Evolutionary conservation across 2,797 vertebrate genomes (phyloP), one percentile per base, ranked within the genome.

Genomic region (Trematomus bernacchii): DNA sequence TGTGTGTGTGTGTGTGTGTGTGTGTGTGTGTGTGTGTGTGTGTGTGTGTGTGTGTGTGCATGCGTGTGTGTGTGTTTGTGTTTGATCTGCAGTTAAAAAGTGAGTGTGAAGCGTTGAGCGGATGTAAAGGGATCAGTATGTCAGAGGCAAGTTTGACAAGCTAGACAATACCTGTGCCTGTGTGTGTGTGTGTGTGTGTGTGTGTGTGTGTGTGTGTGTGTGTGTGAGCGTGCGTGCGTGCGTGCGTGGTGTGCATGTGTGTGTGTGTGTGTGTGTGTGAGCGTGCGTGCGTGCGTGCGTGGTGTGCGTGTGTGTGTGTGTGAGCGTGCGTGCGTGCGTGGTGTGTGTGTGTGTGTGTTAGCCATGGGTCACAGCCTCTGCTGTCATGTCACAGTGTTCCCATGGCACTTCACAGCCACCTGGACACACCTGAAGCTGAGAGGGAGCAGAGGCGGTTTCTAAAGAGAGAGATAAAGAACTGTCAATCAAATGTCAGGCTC

Each of bases 321-420:
- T 53, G 67, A 27, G 72, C 73, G 57, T 42, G 43, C 33, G 71
- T 77, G 66, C 58, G 69, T 59, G 73, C 69, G 33, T 33, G 33
- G 33, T 33, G 19, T 5, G 50, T 74, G 76, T 77, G 76, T 64
- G 82, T 73, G 72, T 67, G 77, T 53, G 82, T 77, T 55, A 44
- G 84, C 69, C 59, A 80, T 21, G 87, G 88, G 90, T 91, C 90
- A 89, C 27, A 74, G 85, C 73, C 73, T 90, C 87, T 84, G 88
- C 87, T 75, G 85, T 90, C 90, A 92, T 93, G 93, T 94, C 93
- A 93, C 85, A 70, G 64, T 52, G 83, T 94, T 94, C 94, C 93
- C 93, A 94, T 85, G 92, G 74, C 79, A 72, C 88, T 86, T 91
- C 82, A 74, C 91, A 83, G 87, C 85, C 93, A 95, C 93, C 94